These are phyloP conservation scores for Hyaena hyaena DNA, from an alignment of 2,113 vertebrate species.

Conservation along the genomic window DNA sequence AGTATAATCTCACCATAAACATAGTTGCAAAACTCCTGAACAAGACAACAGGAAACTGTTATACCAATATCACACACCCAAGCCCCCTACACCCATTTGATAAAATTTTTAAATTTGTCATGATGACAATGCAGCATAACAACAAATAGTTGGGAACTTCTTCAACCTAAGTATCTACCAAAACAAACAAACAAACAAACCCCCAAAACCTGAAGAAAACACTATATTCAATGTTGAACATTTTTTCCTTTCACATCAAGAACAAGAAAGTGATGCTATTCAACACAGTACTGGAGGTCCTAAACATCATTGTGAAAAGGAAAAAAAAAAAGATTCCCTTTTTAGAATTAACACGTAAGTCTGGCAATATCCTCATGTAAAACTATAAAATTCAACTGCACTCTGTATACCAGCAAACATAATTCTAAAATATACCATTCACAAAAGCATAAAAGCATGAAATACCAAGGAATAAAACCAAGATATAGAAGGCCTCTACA, in stretches of 20 bases:
- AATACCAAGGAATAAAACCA: neutral
- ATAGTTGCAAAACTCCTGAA: neutral
- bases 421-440: neutral
- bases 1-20: neutral
- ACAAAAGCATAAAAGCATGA: constrained; percentile 2
- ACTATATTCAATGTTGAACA: neutral
- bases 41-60: neutral
- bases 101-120: neutral
- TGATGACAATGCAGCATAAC: neutral
- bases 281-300: neutral
- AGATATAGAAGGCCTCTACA: neutral
- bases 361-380: constrained; percentile 13
- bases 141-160: neutral
- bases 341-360: constrained; percentile 7
- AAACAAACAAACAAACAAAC: no score
- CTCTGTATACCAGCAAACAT: constrained; percentile 15
- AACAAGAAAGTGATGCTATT: neutral
- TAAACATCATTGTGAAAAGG: neutral
- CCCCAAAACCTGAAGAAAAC: neutral
- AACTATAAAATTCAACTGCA: neutral
- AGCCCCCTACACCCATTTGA: neutral
- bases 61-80: neutral
- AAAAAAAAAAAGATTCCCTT: neutral
- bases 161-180: neutral
- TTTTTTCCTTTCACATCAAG: neutral